These are phyloP conservation scores for Stomatorhinus walkeri DNA, from an alignment of 2,797 vertebrate genomes.

Conservation along the genomic window DNA sequence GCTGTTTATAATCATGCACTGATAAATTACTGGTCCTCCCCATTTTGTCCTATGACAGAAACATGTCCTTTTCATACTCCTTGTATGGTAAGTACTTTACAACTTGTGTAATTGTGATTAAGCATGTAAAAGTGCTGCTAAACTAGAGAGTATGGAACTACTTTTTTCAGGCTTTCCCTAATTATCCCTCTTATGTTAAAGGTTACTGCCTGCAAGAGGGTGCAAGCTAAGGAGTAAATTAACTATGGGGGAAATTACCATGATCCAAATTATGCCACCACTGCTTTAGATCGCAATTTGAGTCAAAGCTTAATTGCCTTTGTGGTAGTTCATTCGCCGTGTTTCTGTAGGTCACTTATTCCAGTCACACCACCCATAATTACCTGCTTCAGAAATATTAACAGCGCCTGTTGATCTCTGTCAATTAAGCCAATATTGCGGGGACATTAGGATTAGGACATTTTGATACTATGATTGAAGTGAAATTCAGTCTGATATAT, in stretches of 20 bases:
- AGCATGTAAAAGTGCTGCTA: neutral
- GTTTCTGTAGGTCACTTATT: neutral
- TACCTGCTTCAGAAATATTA: constrained; percentile 1
- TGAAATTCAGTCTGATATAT: neutral
- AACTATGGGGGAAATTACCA: constrained; percentile 2
- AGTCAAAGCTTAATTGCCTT: neutral
- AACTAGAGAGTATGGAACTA: neutral
- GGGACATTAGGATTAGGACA: neutral
- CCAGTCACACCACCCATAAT: neutral
- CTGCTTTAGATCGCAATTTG: neutral
- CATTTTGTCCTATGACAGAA: neutral
- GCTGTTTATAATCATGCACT: neutral
- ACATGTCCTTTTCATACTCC: neutral
- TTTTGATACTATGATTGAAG: neutral
- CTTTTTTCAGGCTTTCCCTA: neutral
- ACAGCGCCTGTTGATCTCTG: neutral
- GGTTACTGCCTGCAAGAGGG: neutral
- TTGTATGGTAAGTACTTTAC: neutral
- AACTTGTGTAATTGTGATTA: neutral
- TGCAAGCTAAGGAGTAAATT: neutral
- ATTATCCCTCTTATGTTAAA: neutral
- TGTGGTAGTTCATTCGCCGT: constrained; percentile 1
- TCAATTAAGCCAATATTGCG: neutral
- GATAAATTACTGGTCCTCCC: neutral
- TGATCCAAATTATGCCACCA: neutral